These are phyloP conservation scores for Ophion obscuratus DNA, from an alignment of 2,888 invertebrate species.

Conservation along the genomic window DNA sequence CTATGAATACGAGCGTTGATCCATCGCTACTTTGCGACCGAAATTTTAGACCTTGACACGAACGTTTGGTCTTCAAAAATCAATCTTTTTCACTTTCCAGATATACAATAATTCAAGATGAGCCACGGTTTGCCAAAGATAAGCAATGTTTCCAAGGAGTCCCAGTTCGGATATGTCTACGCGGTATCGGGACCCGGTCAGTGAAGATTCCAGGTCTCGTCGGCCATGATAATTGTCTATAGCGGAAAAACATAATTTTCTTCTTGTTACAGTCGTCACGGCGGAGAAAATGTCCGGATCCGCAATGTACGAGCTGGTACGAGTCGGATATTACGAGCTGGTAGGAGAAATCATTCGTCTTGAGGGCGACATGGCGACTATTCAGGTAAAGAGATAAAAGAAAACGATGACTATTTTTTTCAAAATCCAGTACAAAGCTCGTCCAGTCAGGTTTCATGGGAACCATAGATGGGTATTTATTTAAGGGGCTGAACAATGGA, in stretches of 20 bases:
- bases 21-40: not conserved
- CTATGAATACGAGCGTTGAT: not conserved
- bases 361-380: conserved; percentile 99
- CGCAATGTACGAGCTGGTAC: conserved; percentile 99
- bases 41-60: not conserved
- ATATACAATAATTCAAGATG: conserved; percentile 85
- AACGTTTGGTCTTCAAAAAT: not conserved
- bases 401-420: not conserved
- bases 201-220: conserved; percentile 67
- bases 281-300: conserved; percentile 99
- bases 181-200: conserved; percentile 99
- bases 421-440: not conserved
- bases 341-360: conserved; percentile 99
- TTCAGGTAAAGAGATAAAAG: conserved; percentile 90
- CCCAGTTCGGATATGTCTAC: conserved; percentile 96
- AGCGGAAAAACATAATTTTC: conserved; percentile 25
- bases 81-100: conserved; percentile 48
- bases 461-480: too few species aligned
- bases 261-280: conserved; percentile 92
- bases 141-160: conserved; percentile 94
- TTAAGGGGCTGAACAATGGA: too few species aligned
- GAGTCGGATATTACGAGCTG: conserved; percentile 98
- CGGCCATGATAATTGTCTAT: conserved; percentile 1
- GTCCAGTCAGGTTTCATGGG: not conserved
- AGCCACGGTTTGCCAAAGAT: conserved; percentile 88